These are phyloP conservation scores for Muschampia plurimacula DNA, from an alignment of 2,888 invertebrate species.

Conservation along the genomic window DNA sequence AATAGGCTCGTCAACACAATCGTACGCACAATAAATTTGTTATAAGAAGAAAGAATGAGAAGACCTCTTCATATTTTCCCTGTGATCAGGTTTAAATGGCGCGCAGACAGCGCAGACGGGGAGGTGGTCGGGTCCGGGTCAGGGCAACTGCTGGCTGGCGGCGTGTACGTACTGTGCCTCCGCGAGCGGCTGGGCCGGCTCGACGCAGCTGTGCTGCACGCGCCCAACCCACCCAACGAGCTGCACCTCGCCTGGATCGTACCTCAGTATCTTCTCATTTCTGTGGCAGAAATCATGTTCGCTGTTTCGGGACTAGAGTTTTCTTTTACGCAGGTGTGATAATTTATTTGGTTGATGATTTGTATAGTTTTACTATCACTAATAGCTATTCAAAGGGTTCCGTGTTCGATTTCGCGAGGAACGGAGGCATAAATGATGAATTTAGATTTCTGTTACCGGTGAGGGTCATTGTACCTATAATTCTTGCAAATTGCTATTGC, in stretches of 20 bases:
- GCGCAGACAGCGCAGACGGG: conserved; percentile 62
- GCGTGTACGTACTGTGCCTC: conserved; percentile 86
- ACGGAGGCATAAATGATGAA: no score
- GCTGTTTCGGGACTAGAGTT: conserved; percentile 94
- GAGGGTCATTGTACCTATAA: no score
- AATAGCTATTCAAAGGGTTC: no score
- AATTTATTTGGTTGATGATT: background rate
- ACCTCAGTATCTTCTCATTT: conserved; percentile 93
- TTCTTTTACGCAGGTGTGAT: conserved; percentile 88
- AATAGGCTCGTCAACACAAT: no score
- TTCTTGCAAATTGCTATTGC: no score
- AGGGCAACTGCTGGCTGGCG: conserved; percentile 67
- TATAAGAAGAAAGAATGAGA: no score
- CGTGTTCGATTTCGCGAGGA: no score
- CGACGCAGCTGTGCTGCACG: conserved; percentile 84
- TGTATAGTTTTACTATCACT: no score
- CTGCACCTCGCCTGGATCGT: conserved; percentile 90
- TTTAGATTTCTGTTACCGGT: no score
- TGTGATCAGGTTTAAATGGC: conserved; percentile 62
- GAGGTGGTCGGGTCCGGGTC: conserved; percentile 68
- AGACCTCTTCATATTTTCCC: background rate
- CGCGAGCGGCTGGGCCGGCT: conserved; percentile 80
- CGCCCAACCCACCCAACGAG: conserved; percentile 87
- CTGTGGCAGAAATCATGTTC: conserved; percentile 93
- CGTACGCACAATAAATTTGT: no score